These are phyloP conservation scores for Alitta virens DNA, from an alignment of 2,888 invertebrate genomes.

Conservation along the genomic window DNA sequence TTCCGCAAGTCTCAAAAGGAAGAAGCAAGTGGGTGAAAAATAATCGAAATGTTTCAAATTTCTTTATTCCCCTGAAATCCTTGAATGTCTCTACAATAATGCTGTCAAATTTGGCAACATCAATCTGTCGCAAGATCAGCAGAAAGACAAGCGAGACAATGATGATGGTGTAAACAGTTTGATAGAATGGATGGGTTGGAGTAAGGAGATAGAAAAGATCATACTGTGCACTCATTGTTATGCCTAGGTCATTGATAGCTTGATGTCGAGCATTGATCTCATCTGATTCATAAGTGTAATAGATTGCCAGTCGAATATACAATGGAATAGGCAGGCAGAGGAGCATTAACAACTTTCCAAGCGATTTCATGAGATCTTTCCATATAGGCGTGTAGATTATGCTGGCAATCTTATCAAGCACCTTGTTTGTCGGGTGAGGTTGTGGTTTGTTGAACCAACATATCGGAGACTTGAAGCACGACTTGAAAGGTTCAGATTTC, in stretches of 20 bases:
- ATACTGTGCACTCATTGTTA: constrained; percentile 1
- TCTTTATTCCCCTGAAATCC: not conserved
- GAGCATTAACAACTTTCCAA: too few relatives aligned
- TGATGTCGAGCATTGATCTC: not conserved
- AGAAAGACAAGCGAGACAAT: not conserved
- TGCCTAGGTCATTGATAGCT: not conserved
- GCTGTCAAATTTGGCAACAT: not conserved
- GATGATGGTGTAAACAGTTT: not conserved
- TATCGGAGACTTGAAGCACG: too few relatives aligned
- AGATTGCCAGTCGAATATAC: too few relatives aligned
- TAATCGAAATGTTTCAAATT: not conserved
- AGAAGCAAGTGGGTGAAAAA: constrained; percentile 2
- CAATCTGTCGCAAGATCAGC: not conserved
- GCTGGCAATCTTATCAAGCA: too few relatives aligned
- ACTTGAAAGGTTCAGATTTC: too few relatives aligned
- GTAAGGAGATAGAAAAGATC: not conserved
- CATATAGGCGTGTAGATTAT: too few relatives aligned
- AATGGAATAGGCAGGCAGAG: too few relatives aligned
- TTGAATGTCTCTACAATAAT: not conserved
- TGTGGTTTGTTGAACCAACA: too few relatives aligned
- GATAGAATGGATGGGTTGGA: not conserved
- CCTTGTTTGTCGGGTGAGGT: too few relatives aligned
- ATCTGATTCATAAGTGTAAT: not conserved
- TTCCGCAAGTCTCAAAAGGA: constrained; percentile 16
- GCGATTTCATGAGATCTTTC: too few relatives aligned